A percentile compares a stretch with the other conserved stretches of the same genome.
Conservation (phyloP, 1,140 invertebrate species). For the Lasioglossum baleicum region DNA sequence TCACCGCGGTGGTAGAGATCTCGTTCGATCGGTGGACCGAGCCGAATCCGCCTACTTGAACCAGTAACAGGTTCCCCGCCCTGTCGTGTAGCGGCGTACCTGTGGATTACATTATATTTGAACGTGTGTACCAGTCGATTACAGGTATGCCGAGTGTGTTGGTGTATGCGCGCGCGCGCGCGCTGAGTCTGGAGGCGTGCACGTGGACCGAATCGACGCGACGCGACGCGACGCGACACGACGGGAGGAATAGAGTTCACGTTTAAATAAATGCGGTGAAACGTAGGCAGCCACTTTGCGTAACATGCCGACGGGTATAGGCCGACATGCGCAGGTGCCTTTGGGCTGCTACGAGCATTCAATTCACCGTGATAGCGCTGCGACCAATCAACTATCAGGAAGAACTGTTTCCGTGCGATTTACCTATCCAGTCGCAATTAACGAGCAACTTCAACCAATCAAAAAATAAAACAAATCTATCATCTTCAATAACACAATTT, state of each 20-base stretch:
- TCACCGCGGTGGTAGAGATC: constrained; percentile 7
- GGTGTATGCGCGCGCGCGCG: neutral
- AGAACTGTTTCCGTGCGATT: constrained; percentile 15
- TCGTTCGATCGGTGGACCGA: constrained; percentile 44
- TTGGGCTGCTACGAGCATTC: constrained; percentile 43
- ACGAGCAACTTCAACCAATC: too few relatives aligned
- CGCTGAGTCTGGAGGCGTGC: neutral
- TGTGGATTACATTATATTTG: constrained; percentile 39
- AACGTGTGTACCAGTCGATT: constrained; percentile 14
- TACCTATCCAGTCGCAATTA: too few relatives aligned
- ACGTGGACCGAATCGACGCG: constrained; percentile 46
- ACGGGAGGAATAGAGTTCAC: constrained; percentile 47
- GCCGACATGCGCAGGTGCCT: constrained; percentile 68
- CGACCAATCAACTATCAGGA: constrained; percentile 25
- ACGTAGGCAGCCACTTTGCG: constrained; percentile 56
- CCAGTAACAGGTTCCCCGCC: constrained; percentile 66
- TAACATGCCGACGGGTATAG: constrained; percentile 66
- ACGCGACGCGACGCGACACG: constrained; percentile 11
- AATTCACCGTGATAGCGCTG: constrained; percentile 17
- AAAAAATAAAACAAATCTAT: too few relatives aligned
- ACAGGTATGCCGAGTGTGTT: too few relatives aligned
- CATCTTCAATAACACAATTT: too few relatives aligned
- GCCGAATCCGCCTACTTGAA: constrained; percentile 57
- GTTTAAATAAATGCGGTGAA: constrained; percentile 68
- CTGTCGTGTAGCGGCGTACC: constrained; percentile 27